Base-by-base conservation (phyloP, 1,140 invertebrate species). In the Drosophila sechellia region DNA sequence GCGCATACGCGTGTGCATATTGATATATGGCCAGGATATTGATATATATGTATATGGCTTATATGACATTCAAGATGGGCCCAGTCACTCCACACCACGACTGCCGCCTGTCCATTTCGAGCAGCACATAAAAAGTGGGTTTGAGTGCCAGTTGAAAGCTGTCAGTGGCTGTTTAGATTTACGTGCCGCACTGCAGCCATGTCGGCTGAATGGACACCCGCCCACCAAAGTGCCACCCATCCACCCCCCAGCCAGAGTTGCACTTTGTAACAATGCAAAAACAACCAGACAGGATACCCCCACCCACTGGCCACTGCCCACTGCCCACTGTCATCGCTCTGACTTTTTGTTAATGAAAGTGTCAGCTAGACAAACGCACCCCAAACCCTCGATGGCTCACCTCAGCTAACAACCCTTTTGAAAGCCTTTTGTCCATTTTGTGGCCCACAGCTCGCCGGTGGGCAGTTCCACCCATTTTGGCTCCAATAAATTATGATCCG, bases 271-370 rank as follows among this genome's bases (percentile, higher is more conserved):
- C 83, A 87, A 87, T 86, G 83, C 79, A 81, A 81, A 85, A 86
- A 56, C 75, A 59, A 45, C 64, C 79, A 79, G 37, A 73, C 66
- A 68, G 56, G 57, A 58, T 53, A 22, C 45, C 17, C 27, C 5
- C 5, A 12, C 49, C 37, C 46, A 50, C 48, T 8, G 20, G 25
- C 20, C 57, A 25, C 20, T 39, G 60, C 0, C 13, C 31, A 31
- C 15, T 49, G 60, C 48, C 71, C 79, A 71, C 81, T 85, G 81
- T 85, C 81, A 85, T 85, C 83, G 79, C 81, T 78, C 65, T 83
- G 83, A 87, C 79, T 87, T 87, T 87, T 87, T 87, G 83, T 87
- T 87, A 87, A 87, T 89, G 83, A 87, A 87, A 87, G 83, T 87
- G 83, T 87, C 83, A 89, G 83, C 84, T 83, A 83, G 84, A 79